Evolutionary conservation across 2,797 vertebrate genomes (phyloP), one percentile per base, ranked within the genome.

Genomic region (Melanotaenia nigrans): DNA sequence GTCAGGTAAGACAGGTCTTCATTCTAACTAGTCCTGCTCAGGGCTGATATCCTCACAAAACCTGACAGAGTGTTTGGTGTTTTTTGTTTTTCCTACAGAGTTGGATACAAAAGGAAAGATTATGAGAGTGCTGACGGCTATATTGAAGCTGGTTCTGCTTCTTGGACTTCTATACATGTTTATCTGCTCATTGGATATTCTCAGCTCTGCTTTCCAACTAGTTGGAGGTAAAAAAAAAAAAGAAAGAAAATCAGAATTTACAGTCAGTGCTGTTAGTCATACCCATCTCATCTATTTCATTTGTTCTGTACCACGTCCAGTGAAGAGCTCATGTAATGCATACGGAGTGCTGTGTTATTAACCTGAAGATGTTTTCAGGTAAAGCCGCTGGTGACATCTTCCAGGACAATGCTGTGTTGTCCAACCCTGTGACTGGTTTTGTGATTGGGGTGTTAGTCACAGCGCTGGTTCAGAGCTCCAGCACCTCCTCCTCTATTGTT

Each of bases 391-490:
- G 98, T 60, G 96, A 98, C 84, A 98, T 99, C 92, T 99, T 99
- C 86, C 92, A 96, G 89, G 96, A 98, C 77, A 97, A 95, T 68
- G 95, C 91, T 0, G 92, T 99, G 65, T 84, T 99, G 86, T 89
- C 95, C 4, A 99, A 99, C 89, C 98, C 98, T 9, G 93, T 99
- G 82, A 96, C 97, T 0, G 98, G 98, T 0, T 68, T 99, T 78
- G 96, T 99, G 85, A 99, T 99, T 0, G 98, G 98, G 0, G 96
- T 99, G 57, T 89, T 99, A 92, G 98, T 99, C 88, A 99, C 98
- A 0, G 96, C 98, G 59, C 85, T 99, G 88, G 97, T 99, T 14
- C 98, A 99, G 89, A 99, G 98, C 79, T 99, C 98, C 68, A 98
- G 96, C 84, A 99, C 98, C 0, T 99, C 98, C 2, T 95, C 97